Conservation (phyloP, 2,113 vertebrate genomes). For the Thymallus thymallus region DNA sequence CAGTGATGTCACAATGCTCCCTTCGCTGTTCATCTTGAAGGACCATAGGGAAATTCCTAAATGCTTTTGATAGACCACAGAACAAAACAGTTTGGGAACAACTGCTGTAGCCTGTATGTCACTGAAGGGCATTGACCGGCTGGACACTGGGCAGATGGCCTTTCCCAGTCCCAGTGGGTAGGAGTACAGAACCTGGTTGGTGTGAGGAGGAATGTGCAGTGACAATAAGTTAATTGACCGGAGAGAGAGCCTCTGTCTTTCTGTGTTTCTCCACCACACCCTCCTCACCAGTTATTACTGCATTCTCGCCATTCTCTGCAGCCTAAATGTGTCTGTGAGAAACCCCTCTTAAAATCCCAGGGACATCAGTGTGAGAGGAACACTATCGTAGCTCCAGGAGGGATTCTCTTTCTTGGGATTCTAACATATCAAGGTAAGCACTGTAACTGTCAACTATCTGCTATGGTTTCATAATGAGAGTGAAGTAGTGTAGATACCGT, state of each 20-base stretch:
- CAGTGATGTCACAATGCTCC: neutral
- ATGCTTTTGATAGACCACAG: neutral
- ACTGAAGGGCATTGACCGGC: conserved; percentile 26
- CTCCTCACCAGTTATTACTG: neutral
- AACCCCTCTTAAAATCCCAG: neutral
- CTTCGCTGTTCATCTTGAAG: neutral
- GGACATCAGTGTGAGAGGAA: neutral
- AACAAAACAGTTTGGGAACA: neutral
- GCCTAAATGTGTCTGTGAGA: conserved; percentile 13
- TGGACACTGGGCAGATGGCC: conserved; percentile 56
- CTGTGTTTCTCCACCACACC: conserved; percentile 30
- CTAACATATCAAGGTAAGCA: no score
- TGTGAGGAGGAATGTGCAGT: conserved; percentile 54
- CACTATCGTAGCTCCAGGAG: neutral
- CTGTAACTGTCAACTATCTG: no score
- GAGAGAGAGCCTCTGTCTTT: conserved; percentile 32
- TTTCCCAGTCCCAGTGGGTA: conserved; percentile 35
- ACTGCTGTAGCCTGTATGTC: neutral
- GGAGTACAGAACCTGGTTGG: conserved; percentile 42
- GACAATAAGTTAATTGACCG: conserved; percentile 59
- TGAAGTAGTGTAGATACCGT: no score
- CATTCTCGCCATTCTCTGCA: no score
- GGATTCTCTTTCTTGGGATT: no score
- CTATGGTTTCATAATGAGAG: no score
- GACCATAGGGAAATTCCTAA: neutral